Conservation (phyloP, 2,888 invertebrate species). For the Parnassius apollo region DNA sequence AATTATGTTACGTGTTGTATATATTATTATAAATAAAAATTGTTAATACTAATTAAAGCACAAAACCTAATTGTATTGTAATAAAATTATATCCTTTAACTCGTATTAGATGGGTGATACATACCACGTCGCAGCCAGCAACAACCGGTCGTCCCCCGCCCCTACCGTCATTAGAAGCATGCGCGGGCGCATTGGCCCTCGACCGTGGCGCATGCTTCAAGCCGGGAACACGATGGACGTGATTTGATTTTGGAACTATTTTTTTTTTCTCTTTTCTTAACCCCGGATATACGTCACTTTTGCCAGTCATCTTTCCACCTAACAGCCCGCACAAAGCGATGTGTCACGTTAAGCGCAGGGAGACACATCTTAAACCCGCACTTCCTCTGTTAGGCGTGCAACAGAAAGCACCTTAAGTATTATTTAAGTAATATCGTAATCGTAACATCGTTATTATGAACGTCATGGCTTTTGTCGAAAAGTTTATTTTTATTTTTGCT, state of each 20-base stretch:
- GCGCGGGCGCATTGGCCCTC: constrained; percentile 78
- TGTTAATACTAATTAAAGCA: too few species aligned
- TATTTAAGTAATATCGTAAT: too few species aligned
- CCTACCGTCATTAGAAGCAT: constrained; percentile 69
- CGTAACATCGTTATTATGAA: too few species aligned
- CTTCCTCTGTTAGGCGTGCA: too few species aligned
- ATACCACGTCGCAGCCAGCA: constrained; percentile 48
- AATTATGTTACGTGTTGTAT: too few species aligned
- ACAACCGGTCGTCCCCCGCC: constrained; percentile 61
- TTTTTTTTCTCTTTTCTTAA: constrained; percentile 27
- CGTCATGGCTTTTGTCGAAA: background rate
- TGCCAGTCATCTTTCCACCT: constrained; percentile 22
- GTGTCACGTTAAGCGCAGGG: background rate
- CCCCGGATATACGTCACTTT: constrained; percentile 19
- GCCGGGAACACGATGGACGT: constrained; percentile 53
- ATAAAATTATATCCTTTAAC: too few species aligned
- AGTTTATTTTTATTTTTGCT: too few species aligned
- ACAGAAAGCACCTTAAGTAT: too few species aligned
- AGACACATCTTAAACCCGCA: too few species aligned
- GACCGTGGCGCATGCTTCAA: constrained; percentile 49
- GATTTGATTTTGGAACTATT: constrained; percentile 46
- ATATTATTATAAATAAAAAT: too few species aligned
- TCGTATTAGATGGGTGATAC: constrained; percentile 33
- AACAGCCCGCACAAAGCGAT: constrained; percentile 11
- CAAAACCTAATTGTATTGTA: too few species aligned